Conservation (phyloP, 2,888 invertebrate genomes). For the Epistrophella euchroma region DNA sequence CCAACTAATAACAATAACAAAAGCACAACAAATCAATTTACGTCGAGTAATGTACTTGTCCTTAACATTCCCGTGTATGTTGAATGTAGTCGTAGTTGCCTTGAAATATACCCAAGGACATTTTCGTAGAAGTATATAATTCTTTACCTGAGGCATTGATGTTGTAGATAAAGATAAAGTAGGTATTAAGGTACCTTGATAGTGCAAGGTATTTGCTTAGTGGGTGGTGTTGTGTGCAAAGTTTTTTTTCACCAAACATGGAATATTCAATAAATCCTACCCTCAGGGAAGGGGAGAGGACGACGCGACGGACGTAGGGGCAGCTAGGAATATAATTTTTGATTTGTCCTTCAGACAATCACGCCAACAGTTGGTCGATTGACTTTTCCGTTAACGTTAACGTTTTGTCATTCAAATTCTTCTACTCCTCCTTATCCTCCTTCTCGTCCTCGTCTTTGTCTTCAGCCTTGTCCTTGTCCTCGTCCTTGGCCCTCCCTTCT, state of each 20-base stretch:
- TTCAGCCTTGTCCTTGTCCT: conserved; percentile 13
- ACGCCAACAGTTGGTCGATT: conserved; percentile 60
- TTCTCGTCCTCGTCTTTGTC: conserved; percentile 4
- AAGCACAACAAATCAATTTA: conserved; percentile 56
- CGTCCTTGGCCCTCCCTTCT: conserved; percentile 38
- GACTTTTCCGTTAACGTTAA: background rate
- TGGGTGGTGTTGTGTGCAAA: conserved; percentile 11
- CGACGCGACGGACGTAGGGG: background rate
- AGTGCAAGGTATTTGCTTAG: background rate
- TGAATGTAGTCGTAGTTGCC: conserved; percentile 4
- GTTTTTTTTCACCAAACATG: conserved; percentile 28
- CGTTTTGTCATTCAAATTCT: background rate
- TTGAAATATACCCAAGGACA: conserved; percentile 53
- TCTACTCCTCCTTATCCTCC: background rate
- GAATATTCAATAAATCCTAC: conserved; percentile 24
- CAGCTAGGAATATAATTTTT: conserved; percentile 34
- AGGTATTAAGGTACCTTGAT: background rate
- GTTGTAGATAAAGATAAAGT: conserved; percentile 25
- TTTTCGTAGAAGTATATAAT: conserved; percentile 42
- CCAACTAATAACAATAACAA: background rate
- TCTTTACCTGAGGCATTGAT: conserved; percentile 58
- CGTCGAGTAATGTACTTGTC: conserved; percentile 36
- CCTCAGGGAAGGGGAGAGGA: background rate
- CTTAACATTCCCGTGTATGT: conserved; percentile 40
- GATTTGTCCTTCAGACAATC: conserved; percentile 49